Percentiles rank a stretch among this genome's conserved stretches.
phyloP scores from a whole-genome alignment of 1,140 invertebrate genomes.

The Drosophila sulfurigaster region DNA sequence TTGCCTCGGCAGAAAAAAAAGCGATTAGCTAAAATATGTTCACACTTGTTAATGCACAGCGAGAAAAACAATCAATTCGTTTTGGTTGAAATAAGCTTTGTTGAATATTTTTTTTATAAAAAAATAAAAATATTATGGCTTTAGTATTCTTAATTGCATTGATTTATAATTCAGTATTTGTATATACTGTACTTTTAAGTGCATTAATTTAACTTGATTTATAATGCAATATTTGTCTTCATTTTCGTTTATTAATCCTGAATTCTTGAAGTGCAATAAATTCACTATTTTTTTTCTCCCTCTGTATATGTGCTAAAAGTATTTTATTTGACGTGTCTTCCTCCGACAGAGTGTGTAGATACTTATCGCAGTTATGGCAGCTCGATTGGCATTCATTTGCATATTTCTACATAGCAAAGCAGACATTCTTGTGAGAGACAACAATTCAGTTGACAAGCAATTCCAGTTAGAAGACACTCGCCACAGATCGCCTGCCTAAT shows the following conservation, averaged over 20 bases:
- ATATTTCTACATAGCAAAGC: constrained; percentile 76
- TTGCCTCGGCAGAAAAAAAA: constrained; percentile 12
- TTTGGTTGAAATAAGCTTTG: not conserved
- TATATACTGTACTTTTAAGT: too few species aligned
- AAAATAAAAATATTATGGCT: too few species aligned
- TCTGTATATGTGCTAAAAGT: too few species aligned
- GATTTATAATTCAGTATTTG: too few species aligned
- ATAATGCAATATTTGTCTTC: too few species aligned
- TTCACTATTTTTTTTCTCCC: too few species aligned
- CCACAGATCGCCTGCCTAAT: constrained; percentile 57
- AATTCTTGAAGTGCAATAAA: too few species aligned
- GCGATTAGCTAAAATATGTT: constrained; percentile 43
- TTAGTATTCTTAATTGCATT: too few species aligned
- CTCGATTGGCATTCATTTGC: constrained; percentile 60
- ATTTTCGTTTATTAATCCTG: too few species aligned
- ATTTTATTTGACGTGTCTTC: too few species aligned
- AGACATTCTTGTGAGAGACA: constrained; percentile 54
- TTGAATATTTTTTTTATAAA: too few species aligned
- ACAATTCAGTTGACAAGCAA: constrained; percentile 62
- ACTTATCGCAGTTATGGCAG: constrained; percentile 68
- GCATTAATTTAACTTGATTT: too few species aligned
- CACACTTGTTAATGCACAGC: constrained; percentile 53
- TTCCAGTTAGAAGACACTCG: constrained; percentile 30
- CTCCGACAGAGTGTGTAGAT: constrained; percentile 20
- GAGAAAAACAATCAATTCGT: constrained; percentile 18